These are phyloP conservation scores for Andrena praecox DNA, from an alignment of 2,888 invertebrate species.

Conservation along the genomic window DNA sequence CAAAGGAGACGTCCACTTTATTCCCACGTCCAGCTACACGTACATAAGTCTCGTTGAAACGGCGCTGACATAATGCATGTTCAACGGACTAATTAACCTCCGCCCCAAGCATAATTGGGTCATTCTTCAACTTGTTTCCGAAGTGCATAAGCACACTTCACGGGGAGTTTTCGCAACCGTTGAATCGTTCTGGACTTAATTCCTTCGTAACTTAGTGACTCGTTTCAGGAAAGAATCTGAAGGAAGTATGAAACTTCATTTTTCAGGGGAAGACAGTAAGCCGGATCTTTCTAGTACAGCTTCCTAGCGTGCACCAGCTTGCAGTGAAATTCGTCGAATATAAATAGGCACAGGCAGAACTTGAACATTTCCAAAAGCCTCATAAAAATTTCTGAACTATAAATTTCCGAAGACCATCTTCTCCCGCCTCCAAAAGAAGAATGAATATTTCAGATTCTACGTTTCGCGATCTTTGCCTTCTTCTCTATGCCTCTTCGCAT, in stretches of 20 bases:
- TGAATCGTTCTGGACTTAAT: not conserved
- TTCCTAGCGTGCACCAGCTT: not conserved
- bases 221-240: not conserved
- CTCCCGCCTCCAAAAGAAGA: not conserved
- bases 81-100: conserved; percentile 39
- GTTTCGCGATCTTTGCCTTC: not conserved
- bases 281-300: not conserved
- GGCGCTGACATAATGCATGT: conserved; percentile 44
- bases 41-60: conserved; percentile 33
- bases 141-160: conserved; percentile 16
- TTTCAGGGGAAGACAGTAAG: not conserved
- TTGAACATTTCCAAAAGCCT: too few relatives aligned
- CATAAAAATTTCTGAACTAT: not conserved
- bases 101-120: conserved; percentile 38
- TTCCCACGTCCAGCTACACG: conserved; percentile 41
- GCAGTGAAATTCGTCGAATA: not conserved
- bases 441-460: conserved; percentile 10
- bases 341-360: too few relatives aligned
- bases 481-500: not conserved
- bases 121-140: conserved; percentile 27
- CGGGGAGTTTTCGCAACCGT: not conserved
- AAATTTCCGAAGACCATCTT: not conserved
- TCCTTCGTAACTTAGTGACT: not conserved
- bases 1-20: conserved; percentile 40
- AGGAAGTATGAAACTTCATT: not conserved